A percentile compares a stretch with the other conserved stretches of the same genome.
These are phyloP conservation scores for Achlya flavicornis DNA, from an alignment of 2,888 invertebrate genomes.

Conservation along the genomic window DNA sequence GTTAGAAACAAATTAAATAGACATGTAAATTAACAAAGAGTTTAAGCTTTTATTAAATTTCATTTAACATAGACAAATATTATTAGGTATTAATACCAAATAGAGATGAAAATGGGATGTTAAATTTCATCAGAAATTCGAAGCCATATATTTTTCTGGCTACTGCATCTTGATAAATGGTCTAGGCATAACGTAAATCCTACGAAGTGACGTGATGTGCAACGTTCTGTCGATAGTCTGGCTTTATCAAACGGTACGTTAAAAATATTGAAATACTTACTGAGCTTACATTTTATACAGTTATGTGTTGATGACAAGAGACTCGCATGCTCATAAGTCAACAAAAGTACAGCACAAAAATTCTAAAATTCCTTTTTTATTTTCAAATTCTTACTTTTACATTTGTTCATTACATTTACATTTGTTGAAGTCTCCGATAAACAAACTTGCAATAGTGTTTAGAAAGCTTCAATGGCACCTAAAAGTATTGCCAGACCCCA, in stretches of 20 bases:
- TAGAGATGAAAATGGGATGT: neutral
- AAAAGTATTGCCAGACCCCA: slow-evolving; percentile 27
- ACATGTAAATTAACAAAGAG: neutral
- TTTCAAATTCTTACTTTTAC: neutral
- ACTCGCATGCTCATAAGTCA: neutral
- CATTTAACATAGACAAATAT: neutral
- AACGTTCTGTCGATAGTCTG: slow-evolving; percentile 19
- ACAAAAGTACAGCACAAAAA: neutral
- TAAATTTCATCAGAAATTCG: neutral
- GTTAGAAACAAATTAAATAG: no score
- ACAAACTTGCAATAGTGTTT: slow-evolving; percentile 14
- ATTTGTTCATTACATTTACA: no score
- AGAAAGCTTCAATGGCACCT: slow-evolving; percentile 24
- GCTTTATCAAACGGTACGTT: neutral
- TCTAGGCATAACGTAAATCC: slow-evolving; percentile 24
- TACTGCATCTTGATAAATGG: slow-evolving; percentile 23
- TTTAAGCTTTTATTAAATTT: neutral
- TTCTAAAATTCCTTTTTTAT: neutral
- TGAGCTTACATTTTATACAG: no score
- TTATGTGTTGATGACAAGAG: no score
- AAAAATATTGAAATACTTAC: neutral
- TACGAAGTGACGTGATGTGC: slow-evolving; percentile 12
- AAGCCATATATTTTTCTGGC: slow-evolving; percentile 5
- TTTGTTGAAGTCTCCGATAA: neutral
- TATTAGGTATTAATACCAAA: neutral